Evolutionary conservation across 2,888 invertebrate species (phyloP).

Genomic region (Deilephila porcellus): DNA sequence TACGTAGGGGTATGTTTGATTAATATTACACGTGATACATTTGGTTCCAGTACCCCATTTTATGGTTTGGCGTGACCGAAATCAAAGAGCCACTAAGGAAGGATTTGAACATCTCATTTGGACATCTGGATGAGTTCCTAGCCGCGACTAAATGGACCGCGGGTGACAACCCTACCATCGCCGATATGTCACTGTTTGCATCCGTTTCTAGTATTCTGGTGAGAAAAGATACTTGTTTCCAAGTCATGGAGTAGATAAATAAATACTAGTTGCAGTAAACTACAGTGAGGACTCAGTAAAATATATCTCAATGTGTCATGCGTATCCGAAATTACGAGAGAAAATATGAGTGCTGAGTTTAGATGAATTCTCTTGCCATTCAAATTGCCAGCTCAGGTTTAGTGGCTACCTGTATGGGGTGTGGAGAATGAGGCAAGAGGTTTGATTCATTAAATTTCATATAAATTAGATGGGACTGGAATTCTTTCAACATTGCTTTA

Average conservation of each 20-base stretch:
- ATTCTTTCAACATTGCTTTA: too few species aligned
- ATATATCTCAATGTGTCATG: too few species aligned
- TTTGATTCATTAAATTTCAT: background rate
- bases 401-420: too few species aligned
- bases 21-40: background rate
- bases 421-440: background rate
- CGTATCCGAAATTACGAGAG: too few species aligned
- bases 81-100: conserved; percentile 81
- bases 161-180: conserved; percentile 86
- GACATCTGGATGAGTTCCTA: conserved; percentile 85
- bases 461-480: too few species aligned
- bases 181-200: conserved; percentile 86
- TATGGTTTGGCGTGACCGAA: conserved; percentile 84
- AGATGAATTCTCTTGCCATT: too few species aligned
- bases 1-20: too few species aligned
- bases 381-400: too few species aligned
- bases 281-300: too few species aligned
- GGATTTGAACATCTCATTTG: conserved; percentile 84
- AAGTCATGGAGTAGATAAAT: too few species aligned
- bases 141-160: conserved; percentile 85
- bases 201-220: conserved; percentile 84
- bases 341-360: too few species aligned
- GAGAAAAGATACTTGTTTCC: conserved; percentile 46
- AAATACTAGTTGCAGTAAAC: too few species aligned
- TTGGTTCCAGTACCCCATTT: conserved; percentile 83